Evolutionary conservation across 2,888 invertebrate species (phyloP).

Genomic region (Cheilosia vulpina): DNA sequence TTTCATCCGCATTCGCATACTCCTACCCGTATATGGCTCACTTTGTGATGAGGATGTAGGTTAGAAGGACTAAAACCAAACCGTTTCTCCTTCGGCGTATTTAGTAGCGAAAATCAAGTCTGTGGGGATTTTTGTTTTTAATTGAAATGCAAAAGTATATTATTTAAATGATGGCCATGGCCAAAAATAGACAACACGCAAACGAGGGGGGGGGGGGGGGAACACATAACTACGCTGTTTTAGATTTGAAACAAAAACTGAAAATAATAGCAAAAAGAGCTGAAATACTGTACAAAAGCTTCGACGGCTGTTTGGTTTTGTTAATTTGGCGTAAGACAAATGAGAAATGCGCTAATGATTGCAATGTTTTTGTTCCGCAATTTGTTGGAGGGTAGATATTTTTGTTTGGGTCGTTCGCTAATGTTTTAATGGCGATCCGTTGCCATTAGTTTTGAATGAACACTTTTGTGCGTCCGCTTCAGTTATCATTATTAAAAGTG

Average conservation of each 20-base stretch:
- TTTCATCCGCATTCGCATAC: background rate
- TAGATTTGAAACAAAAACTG: too few relatives aligned
- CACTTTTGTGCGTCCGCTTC: constrained; percentile 25
- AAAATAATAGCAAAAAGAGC: too few relatives aligned
- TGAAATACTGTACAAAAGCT: too few relatives aligned
- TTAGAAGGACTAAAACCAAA: too few relatives aligned
- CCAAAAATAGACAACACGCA: too few relatives aligned
- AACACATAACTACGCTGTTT: too few relatives aligned
- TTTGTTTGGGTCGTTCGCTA: background rate
- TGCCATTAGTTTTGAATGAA: constrained; percentile 54
- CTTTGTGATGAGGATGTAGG: background rate
- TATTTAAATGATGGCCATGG: constrained; percentile 7
- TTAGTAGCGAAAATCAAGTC: constrained; percentile 13
- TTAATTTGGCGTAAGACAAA: too few relatives aligned
- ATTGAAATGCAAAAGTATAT: constrained; percentile 41
- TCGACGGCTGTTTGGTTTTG: too few relatives aligned
- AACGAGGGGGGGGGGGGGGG: too few relatives aligned
- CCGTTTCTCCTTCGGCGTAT: constrained; percentile 1
- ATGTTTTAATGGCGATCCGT: constrained; percentile 29
- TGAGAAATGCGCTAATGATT: too few relatives aligned
- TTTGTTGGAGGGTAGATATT: background rate
- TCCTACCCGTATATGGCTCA: background rate
- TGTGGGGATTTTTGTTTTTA: constrained; percentile 6
- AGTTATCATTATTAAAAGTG: constrained; percentile 21
- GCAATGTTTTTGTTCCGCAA: too few relatives aligned